phyloP scores from a whole-genome alignment of 1,140 invertebrate genomes.

The Diorhabda elongata region DNA sequence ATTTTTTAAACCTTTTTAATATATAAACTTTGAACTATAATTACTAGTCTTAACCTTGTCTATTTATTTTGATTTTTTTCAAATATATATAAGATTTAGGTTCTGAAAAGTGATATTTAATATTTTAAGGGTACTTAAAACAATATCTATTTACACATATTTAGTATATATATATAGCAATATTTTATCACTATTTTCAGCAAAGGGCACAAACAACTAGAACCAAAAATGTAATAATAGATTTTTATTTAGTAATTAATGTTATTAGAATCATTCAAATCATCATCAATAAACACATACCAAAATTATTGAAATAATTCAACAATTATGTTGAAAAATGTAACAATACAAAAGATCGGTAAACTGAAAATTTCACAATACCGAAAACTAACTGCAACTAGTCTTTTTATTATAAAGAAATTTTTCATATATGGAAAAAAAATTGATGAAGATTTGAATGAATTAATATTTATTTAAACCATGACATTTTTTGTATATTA shows the following conservation, averaged over 20 bases:
- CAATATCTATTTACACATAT: slow-evolving; percentile 9
- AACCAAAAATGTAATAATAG: slow-evolving; percentile 5
- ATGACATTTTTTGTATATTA: slow-evolving; percentile 13
- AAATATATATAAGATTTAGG: slow-evolving; percentile 1
- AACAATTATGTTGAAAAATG: too few species aligned
- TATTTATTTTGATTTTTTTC: slow-evolving; percentile 4
- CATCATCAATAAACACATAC: too few species aligned
- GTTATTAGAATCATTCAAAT: too few species aligned
- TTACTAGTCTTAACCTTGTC: background rate
- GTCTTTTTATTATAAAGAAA: too few species aligned
- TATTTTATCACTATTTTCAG: background rate
- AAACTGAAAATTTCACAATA: too few species aligned
- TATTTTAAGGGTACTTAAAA: slow-evolving; percentile 14
- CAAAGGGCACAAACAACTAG: slow-evolving; percentile 6
- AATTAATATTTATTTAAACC: slow-evolving; percentile 1
- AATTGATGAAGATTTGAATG: background rate
- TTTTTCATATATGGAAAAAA: too few species aligned
- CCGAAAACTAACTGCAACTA: too few species aligned
- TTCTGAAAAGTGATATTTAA: slow-evolving; percentile 7
- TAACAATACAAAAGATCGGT: too few species aligned
- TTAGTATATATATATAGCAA: background rate
- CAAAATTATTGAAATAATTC: too few species aligned
- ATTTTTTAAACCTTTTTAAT: too few species aligned
- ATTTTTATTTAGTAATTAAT: background rate
- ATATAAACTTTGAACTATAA: too few species aligned